Evolutionary conservation across 2,113 vertebrate genomes (phyloP).

Genomic region (human): GRCh38 chr5:136956501-136957000

Average conservation of each 20-base stretch:
- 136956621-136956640: neutral
- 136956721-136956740: neutral
- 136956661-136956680: neutral
- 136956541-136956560: neutral
- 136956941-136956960: neutral
- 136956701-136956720: neutral
- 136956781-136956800: no score
- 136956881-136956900: neutral
- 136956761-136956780: no score
- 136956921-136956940: neutral
- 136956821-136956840: no score
- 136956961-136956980: neutral
- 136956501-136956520: neutral
- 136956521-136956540: neutral
- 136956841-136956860: neutral
- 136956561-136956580: neutral
- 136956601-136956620: neutral
- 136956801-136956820: no score
- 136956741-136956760: neutral
- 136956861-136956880: neutral
- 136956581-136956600: neutral
- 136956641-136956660: neutral
- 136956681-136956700: neutral
- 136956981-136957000: neutral
- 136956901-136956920: neutral